Evolutionary conservation across 2,888 invertebrate species (phyloP).

Genomic region (Achlya flavicornis): DNA sequence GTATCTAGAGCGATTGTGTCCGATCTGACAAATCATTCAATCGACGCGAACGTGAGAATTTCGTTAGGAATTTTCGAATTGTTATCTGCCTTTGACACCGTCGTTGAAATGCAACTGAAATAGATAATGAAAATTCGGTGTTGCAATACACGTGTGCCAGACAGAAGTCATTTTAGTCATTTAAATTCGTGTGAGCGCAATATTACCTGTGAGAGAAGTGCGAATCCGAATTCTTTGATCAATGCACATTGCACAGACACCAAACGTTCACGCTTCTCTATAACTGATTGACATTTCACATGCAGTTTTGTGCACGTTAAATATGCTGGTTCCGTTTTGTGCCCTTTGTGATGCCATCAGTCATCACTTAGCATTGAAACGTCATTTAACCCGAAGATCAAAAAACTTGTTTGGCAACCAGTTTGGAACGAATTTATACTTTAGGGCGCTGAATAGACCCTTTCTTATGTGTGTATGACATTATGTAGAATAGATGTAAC

Average conservation of each 20-base stretch:
- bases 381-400: background rate
- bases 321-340: background rate
- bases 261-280: background rate
- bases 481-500: background rate
- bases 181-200: background rate
- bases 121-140: background rate
- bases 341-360: background rate
- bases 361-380: background rate
- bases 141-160: background rate
- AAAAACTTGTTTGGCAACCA: background rate
- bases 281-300: background rate
- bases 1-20: background rate
- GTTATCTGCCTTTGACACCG: background rate
- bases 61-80: background rate
- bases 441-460: background rate
- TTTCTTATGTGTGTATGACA: background rate
- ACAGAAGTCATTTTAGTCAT: too few species aligned
- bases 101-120: background rate
- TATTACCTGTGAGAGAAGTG: background rate
- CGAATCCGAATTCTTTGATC: background rate
- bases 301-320: background rate
- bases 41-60: background rate
- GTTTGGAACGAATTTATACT: background rate
- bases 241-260: background rate
- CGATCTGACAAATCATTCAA: background rate